These are phyloP conservation scores for Donacobius atricapilla DNA, from an alignment of 2,113 vertebrate genomes.

Conservation along the genomic window DNA sequence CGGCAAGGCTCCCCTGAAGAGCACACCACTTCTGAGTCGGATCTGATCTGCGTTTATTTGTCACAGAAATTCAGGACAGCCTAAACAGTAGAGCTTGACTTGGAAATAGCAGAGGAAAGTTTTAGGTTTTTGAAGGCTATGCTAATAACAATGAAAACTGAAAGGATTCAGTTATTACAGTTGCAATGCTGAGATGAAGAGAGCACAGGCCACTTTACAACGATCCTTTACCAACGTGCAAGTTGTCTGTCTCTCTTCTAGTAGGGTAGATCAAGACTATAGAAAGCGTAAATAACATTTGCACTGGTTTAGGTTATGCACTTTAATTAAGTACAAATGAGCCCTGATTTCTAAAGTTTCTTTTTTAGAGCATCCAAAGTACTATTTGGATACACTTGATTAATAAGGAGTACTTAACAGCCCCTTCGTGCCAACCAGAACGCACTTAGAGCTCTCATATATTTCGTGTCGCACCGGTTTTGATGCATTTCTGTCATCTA, in stretches of 20 bases:
- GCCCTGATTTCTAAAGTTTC: not conserved
- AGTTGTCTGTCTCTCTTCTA: not conserved
- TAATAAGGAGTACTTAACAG: not conserved
- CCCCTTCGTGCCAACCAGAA: not conserved
- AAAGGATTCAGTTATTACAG: not conserved
- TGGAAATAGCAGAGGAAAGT: not conserved
- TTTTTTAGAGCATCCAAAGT: not conserved
- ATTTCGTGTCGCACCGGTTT: fast-evolving
- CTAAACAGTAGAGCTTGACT: not conserved
- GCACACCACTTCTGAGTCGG: not conserved
- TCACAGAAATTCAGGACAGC: not conserved
- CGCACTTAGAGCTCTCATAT: fast-evolving
- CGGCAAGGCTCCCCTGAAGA: not conserved
- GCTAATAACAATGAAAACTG: not conserved
- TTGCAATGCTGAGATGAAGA: not conserved
- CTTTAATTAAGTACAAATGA: not conserved
- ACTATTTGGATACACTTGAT: fast-evolving
- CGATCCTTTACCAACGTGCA: fast-evolving
- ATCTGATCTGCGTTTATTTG: not conserved
- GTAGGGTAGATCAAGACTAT: not conserved
- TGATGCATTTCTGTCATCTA: not conserved
- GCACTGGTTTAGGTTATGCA: fast-evolving
- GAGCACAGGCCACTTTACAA: fast-evolving
- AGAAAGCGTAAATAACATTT: not conserved
- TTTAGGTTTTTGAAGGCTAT: not conserved